Base-by-base conservation (phyloP, 2,797 vertebrate genomes). In the Bovichtus variegatus region DNA sequence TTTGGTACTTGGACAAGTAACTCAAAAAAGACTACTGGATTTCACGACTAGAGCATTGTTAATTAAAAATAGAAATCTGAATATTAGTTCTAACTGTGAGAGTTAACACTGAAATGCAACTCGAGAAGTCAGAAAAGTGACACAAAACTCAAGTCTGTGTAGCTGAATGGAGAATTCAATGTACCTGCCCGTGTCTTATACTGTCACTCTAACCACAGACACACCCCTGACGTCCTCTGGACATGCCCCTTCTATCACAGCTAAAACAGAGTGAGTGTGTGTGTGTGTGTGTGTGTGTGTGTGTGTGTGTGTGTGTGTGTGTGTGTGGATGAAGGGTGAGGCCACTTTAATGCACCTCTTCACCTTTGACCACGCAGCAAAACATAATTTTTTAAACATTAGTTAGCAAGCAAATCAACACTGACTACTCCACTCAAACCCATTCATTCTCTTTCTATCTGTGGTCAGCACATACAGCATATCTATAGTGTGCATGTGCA, bases 121-220 rank as follows among this genome's bases (percentile, higher is more conserved):
- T 54, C 3, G 1, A 71, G 34, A 51, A 73, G 19, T 68, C 15
- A 34, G 11, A 60, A 9, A 65, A 71, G 16, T 47, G 9, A 73
- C 19, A 64, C 18, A 63, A 72, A 86, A 70, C 16, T 67, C 34
- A 50, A 54, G 65, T 74, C 44, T 74, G 75, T 80, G 77, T 2
- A 74, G 80, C 81, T 80, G 78, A 91, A 74, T 91, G 81, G 21
- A 69, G 55, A 77, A 44, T 34, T 63, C 34, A 76, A 6, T 75
- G 81, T 84, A 92, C 89, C 89, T 92, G 88, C 68, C n/a, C 47
- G 57, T 40, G 80, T 88, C 90, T 94, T 94, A 94, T 92, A 93
- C 53, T 60, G 80, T 79, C 77, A 84, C 13, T 65, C 21, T 87
- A 83, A 91, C 91, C 92, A 90, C 87, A 87, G 86, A 84, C 91